Evolutionary conservation across 2,797 vertebrate species (phyloP).

Genomic region (Micropoecilia bifurca): DNA sequence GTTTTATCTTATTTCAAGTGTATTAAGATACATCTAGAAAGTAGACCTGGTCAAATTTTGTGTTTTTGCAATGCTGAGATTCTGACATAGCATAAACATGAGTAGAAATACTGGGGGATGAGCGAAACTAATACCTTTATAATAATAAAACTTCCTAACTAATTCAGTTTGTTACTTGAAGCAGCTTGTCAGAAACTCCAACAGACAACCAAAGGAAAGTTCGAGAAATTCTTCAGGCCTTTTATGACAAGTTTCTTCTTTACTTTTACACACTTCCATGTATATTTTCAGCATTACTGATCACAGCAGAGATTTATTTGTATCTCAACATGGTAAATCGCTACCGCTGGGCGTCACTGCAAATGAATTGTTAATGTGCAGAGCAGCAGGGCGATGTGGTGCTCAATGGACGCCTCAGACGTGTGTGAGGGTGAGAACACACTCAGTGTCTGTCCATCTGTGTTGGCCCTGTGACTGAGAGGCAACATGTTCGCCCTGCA

Average conservation of each 20-base stretch:
- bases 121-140: not conserved
- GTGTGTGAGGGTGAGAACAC: not conserved
- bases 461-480: not conserved
- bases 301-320: not conserved
- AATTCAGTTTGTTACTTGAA: not conserved
- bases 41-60: too few relatives aligned
- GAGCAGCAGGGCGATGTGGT: not conserved
- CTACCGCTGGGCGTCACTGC: not conserved
- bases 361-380: not conserved
- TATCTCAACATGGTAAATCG: not conserved
- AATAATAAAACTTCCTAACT: not conserved
- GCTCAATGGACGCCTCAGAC: not conserved
- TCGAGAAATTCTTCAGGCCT: not conserved
- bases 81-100: not conserved
- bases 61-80: not conserved
- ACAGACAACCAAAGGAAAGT: not conserved
- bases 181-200: not conserved
- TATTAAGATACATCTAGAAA: too few relatives aligned
- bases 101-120: not conserved
- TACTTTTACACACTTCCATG: not conserved
- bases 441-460: not conserved
- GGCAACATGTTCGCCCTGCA: not conserved
- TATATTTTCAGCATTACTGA: not conserved
- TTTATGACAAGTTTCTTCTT: not conserved
- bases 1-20: too few relatives aligned